A percentile compares a stretch with the other conserved stretches of the same genome.
These are phyloP conservation scores for Enteromius argenteus DNA, from an alignment of 2,797 vertebrate species.

Conservation along the genomic window DNA sequence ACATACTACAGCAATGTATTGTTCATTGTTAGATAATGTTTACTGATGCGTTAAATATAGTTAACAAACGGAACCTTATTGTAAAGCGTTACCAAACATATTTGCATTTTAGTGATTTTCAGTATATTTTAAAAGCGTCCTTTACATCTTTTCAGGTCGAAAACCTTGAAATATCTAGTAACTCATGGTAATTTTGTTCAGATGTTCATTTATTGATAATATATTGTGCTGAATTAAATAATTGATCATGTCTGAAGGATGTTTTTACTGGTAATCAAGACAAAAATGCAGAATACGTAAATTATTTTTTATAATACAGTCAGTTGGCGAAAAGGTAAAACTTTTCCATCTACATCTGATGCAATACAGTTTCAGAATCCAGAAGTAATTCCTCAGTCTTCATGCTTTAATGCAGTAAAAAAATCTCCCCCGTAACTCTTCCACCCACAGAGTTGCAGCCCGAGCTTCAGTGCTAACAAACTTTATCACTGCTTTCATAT, in stretches of 20 bases:
- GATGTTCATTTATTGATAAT: not conserved
- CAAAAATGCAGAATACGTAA: not conserved
- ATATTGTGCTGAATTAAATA: not conserved
- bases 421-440: constrained; percentile 43
- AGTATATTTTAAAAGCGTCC: not conserved
- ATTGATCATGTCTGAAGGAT: not conserved
- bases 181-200: not conserved
- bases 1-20: no score
- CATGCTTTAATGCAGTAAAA: constrained; percentile 32
- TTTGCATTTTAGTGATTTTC: not conserved
- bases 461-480: constrained; percentile 31
- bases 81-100: not conserved
- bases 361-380: constrained; percentile 26
- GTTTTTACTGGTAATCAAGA: not conserved
- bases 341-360: constrained; percentile 20
- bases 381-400: constrained; percentile 24
- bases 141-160: not conserved
- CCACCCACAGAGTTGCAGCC: constrained; percentile 28
- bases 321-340: not conserved
- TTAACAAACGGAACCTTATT: no score
- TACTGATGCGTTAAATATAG: no score
- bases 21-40: no score
- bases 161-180: not conserved
- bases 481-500: constrained; percentile 41
- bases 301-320: not conserved